These are phyloP conservation scores for Sycon ciliatum DNA, from an alignment of 37 sponge, comb jelly and placozoan species.

Conservation along the genomic window DNA sequence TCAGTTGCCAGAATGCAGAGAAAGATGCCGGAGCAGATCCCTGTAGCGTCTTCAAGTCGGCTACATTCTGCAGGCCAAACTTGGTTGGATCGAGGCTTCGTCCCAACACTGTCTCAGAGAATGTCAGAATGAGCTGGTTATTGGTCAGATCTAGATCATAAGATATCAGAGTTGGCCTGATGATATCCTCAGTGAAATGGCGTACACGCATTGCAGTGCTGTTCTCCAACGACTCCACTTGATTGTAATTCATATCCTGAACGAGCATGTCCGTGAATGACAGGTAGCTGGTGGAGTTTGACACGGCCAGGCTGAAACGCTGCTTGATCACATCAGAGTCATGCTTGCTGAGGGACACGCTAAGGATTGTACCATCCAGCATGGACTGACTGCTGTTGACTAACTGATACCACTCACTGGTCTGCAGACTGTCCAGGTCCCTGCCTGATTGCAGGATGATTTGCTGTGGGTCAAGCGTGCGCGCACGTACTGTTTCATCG, in stretches of 20 bases:
- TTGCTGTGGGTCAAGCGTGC: conserved; percentile 21
- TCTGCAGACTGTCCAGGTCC: too few species aligned
- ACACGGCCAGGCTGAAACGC: conserved; percentile 48
- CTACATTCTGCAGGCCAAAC: conserved; percentile 37
- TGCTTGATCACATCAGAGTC: conserved; percentile 58
- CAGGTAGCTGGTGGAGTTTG: conserved; percentile 35
- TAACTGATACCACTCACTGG: conserved; percentile 16
- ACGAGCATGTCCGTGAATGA: conserved; percentile 36
- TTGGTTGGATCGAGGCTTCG: neutral
- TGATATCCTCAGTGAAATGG: neutral
- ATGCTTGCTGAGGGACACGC: conserved; percentile 28
- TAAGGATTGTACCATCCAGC: conserved; percentile 18
- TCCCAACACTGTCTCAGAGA: conserved; percentile 19
- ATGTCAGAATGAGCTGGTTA: neutral
- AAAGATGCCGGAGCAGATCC: too few species aligned
- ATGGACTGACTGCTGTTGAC: conserved; percentile 26
- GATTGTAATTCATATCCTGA: conserved; percentile 53
- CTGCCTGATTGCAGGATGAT: conserved; percentile 48
- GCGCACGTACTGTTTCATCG: conserved; percentile 61
- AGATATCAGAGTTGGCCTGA: neutral
- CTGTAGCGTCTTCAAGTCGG: too few species aligned
- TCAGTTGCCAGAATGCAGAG: too few species aligned
- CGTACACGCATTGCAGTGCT: neutral
- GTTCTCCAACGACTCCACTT: conserved; percentile 13
- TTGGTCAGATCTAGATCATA: neutral